A percentile compares a stretch with the other conserved stretches of the same genome.
These are phyloP conservation scores for Silvanus unidentatus DNA, from an alignment of 2,888 invertebrate species.

Conservation along the genomic window DNA sequence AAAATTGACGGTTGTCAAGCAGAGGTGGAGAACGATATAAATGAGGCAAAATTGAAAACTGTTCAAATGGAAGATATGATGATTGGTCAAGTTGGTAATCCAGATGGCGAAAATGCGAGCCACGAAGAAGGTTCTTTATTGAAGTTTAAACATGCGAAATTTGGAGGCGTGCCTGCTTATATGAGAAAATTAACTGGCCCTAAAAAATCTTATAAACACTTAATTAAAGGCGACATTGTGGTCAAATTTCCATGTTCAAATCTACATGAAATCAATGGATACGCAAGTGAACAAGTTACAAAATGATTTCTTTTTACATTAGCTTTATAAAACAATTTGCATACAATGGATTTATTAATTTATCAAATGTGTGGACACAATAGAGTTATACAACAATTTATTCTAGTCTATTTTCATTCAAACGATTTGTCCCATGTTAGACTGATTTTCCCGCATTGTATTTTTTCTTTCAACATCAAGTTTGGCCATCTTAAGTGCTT, in stretches of 20 bases:
- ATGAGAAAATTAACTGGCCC: constrained; percentile 21
- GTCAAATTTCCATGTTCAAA: constrained; percentile 37
- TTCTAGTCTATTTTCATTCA: too few species aligned
- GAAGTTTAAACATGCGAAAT: constrained; percentile 34
- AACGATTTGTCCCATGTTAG: too few species aligned
- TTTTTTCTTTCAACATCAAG: too few species aligned
- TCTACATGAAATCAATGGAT: constrained; percentile 39
- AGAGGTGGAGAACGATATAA: constrained; percentile 43
- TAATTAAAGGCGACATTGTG: constrained; percentile 40
- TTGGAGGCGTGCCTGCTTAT: constrained; percentile 26
- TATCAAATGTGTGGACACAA: too few species aligned
- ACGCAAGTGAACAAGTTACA: constrained; percentile 24
- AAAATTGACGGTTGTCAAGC: constrained; percentile 39
- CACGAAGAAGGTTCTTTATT: constrained; percentile 31
- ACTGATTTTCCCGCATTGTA: too few species aligned
- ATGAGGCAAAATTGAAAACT: constrained; percentile 33
- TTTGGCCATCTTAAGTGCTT: too few species aligned
- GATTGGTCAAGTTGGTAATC: constrained; percentile 34
- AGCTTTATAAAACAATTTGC: too few species aligned
- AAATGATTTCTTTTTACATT: too few species aligned
- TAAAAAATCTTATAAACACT: constrained; percentile 37
- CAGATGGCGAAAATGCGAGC: constrained; percentile 30
- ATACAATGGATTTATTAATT: too few species aligned
- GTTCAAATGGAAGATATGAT: constrained; percentile 24
- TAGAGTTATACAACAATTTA: too few species aligned